A percentile compares a stretch with the other conserved stretches of the same genome.
Conservation (phyloP, 2,797 vertebrate genomes). For the Gorsachius magnificus region DNA sequence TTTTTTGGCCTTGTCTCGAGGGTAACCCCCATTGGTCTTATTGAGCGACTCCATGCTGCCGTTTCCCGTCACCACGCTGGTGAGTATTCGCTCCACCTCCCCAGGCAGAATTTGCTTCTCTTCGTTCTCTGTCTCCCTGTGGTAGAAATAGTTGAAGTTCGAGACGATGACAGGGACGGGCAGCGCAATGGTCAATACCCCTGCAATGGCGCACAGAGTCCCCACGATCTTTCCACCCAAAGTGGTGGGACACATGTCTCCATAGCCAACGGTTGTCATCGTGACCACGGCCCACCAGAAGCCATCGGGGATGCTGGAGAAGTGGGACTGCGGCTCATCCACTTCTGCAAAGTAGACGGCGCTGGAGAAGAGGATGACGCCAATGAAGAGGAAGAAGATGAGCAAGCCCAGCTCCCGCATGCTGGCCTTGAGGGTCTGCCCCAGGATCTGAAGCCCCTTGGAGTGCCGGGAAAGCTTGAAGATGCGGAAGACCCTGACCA, state of each 20-base stretch:
- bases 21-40: constrained; percentile 86
- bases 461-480: constrained; percentile 97
- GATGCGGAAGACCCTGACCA: constrained; percentile 95
- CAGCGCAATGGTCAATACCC: constrained; percentile 95
- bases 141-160: constrained; percentile 99
- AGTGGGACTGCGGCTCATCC: constrained; percentile 95
- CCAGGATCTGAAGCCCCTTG: constrained; percentile 96
- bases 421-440: constrained; percentile 96
- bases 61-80: constrained; percentile 74
- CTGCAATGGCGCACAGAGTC: constrained; percentile 94
- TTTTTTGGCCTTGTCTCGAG: constrained; percentile 83
- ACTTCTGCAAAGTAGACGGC: constrained; percentile 98
- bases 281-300: constrained; percentile 99
- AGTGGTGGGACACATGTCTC: constrained; percentile 97
- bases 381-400: constrained; percentile 98
- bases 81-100: constrained; percentile 83
- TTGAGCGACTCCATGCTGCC: constrained; percentile 88
- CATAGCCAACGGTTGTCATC: constrained; percentile 98
- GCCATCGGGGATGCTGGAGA: constrained; percentile 96
- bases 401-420: constrained; percentile 95
- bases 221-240: constrained; percentile 97
- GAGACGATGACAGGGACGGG: constrained; percentile 98
- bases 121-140: constrained; percentile 92
- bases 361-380: constrained; percentile 97
- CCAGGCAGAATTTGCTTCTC: constrained; percentile 87